Evolutionary conservation across 2,113 vertebrate genomes (phyloP).

Genomic region (Sturnira hondurensis): DNA sequence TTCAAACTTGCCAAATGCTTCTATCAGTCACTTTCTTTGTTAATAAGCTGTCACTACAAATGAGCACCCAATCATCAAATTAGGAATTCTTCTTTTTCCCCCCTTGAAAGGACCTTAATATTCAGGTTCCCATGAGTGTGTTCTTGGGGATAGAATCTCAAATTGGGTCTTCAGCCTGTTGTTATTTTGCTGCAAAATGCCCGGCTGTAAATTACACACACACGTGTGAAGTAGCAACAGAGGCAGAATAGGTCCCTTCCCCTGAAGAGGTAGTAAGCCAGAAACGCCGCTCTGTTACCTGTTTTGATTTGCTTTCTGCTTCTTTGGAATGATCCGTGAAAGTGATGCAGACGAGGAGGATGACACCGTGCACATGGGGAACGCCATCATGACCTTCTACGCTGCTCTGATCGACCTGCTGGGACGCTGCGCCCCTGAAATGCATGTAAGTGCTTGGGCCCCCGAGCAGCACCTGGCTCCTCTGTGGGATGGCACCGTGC

Average conservation of each 20-base stretch:
- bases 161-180: not conserved
- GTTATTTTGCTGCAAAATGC: not conserved
- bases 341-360: constrained; percentile 90
- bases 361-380: constrained; percentile 96
- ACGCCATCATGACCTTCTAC: constrained; percentile 98
- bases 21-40: not conserved
- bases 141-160: not conserved
- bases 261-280: not conserved
- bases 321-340: constrained; percentile 47
- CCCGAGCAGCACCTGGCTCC: accelerated
- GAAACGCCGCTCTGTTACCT: not conserved
- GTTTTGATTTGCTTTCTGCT: constrained; percentile 51
- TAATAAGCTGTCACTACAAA: not conserved
- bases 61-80: not conserved
- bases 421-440: constrained; percentile 96
- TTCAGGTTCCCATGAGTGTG: not conserved
- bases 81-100: not conserved
- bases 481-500: not conserved
- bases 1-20: not conserved
- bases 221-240: not conserved
- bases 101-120: not conserved
- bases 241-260: not conserved
- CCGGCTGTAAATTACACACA: not conserved
- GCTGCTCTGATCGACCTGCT: constrained; percentile 95
- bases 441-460: constrained; percentile 88